A percentile compares a stretch with the other conserved stretches of the same genome.
These are phyloP conservation scores for Montipora capricornis DNA, from an alignment of 64 coral and sea anemone species.

Conservation along the genomic window DNA sequence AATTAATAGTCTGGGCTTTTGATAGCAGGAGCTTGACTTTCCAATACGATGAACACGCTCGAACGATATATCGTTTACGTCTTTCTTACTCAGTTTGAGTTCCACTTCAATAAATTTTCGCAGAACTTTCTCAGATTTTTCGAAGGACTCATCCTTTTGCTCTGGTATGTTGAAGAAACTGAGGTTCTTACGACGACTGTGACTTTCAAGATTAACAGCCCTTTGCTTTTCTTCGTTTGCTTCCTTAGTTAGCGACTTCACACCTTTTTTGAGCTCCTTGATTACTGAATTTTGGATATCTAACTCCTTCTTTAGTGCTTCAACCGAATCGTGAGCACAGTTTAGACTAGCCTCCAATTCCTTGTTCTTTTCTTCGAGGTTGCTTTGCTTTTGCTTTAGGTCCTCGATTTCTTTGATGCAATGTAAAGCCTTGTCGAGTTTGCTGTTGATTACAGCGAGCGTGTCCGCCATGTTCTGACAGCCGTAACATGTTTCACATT, in stretches of 20 bases:
- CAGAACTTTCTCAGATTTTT: not conserved
- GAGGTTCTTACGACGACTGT: not conserved
- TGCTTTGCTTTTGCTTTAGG: not conserved
- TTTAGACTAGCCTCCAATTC: slow-evolving; percentile 6
- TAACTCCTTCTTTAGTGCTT: slow-evolving; percentile 13
- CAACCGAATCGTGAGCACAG: not conserved
- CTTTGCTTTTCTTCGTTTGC: slow-evolving; percentile 1
- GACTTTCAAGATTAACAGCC: not conserved
- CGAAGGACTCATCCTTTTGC: not conserved
- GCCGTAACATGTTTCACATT: not conserved
- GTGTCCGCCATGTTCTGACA: slow-evolving; percentile 3
- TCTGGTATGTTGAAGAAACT: not conserved
- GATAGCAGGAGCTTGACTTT: not conserved
- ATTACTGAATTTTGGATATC: not conserved
- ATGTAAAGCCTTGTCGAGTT: not conserved
- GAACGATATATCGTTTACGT: not conserved
- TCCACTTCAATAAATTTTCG: not conserved
- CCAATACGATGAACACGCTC: not conserved
- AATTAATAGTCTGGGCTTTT: not conserved
- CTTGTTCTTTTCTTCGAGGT: not conserved
- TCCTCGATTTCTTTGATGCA: slow-evolving; percentile 28
- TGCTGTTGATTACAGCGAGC: slow-evolving; percentile 12
- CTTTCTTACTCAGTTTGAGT: not conserved
- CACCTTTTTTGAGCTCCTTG: not conserved
- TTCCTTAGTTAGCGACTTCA: not conserved